Conservation (phyloP, 2,888 invertebrate genomes). For the Nemapogon koenigi region DNA sequence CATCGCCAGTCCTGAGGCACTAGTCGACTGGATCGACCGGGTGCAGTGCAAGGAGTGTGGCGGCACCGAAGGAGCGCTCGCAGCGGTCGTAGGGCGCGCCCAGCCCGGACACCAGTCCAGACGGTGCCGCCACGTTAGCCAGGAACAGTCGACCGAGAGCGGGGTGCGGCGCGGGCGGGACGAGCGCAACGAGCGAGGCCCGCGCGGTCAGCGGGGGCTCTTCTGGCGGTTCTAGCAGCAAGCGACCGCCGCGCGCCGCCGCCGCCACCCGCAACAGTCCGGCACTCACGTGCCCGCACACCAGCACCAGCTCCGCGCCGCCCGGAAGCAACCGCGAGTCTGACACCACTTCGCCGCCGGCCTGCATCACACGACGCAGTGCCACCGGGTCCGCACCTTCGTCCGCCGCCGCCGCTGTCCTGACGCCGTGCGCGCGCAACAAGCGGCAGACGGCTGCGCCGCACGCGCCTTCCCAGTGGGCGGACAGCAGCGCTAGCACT, state of each 20-base stretch:
- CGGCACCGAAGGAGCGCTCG: constrained; percentile 70
- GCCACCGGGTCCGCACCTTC: neutral
- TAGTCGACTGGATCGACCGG: too few species aligned
- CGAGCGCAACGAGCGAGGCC: constrained; percentile 47
- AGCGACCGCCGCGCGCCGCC: neutral
- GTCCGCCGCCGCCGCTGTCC: neutral
- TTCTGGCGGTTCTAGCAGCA: too few species aligned
- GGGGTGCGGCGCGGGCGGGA: constrained; percentile 39
- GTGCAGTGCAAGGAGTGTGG: constrained; percentile 21
- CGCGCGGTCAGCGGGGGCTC: neutral
- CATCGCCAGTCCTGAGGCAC: too few species aligned
- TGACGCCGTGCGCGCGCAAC: neutral
- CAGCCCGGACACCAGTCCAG: constrained; percentile 72
- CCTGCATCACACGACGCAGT: neutral
- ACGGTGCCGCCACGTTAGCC: constrained; percentile 78
- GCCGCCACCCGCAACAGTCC: neutral
- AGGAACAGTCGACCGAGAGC: constrained; percentile 77
- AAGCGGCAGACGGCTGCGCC: neutral
- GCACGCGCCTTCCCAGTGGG: neutral
- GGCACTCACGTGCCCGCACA: neutral
- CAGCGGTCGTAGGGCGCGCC: constrained; percentile 80
- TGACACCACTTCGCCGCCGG: too few species aligned
- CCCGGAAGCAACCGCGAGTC: neutral
- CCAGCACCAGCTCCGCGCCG: neutral
- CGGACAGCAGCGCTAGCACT: neutral